Percentiles rank a stretch among this genome's conserved stretches.
Conservation (phyloP, 1,140 invertebrate species). For the Acromyrmex charruanus region DNA sequence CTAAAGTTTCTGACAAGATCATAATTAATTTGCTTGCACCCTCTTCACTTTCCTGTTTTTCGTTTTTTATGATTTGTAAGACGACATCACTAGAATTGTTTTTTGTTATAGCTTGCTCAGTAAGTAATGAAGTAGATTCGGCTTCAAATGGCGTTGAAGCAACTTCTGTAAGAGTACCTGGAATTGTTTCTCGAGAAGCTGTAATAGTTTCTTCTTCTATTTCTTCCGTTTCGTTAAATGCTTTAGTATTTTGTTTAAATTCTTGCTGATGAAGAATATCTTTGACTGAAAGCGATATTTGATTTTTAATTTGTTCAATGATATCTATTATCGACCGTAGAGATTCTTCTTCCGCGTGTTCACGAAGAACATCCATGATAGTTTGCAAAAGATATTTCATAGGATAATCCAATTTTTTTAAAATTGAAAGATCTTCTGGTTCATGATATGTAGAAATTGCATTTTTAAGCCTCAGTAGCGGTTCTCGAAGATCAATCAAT, state of each 20-base stretch:
- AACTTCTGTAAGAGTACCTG: slow-evolving; percentile 49
- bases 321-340: slow-evolving; percentile 70
- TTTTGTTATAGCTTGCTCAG: slow-evolving; percentile 49
- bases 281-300: slow-evolving; percentile 75
- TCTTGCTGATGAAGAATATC: slow-evolving; percentile 72
- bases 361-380: slow-evolving; percentile 65
- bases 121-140: neutral
- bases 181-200: slow-evolving; percentile 49
- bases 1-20: slow-evolving; percentile 60
- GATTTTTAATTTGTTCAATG: slow-evolving; percentile 76
- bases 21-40: neutral
- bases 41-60: neutral
- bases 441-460: slow-evolving; percentile 69
- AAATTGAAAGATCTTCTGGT: slow-evolving; percentile 66
- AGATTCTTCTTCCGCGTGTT: slow-evolving; percentile 62
- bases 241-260: slow-evolving; percentile 65
- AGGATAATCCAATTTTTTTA: slow-evolving; percentile 71
- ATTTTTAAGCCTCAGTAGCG: slow-evolving; percentile 67
- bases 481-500: slow-evolving; percentile 73
- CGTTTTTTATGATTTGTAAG: neutral
- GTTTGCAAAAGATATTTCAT: slow-evolving; percentile 73
- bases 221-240: slow-evolving; percentile 53
- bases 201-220: slow-evolving; percentile 41
- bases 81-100: slow-evolving; percentile 44
- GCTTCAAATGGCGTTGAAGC: slow-evolving; percentile 3